Conservation (phyloP, 2,113 vertebrate species). For the Arizona elegans region DNA sequence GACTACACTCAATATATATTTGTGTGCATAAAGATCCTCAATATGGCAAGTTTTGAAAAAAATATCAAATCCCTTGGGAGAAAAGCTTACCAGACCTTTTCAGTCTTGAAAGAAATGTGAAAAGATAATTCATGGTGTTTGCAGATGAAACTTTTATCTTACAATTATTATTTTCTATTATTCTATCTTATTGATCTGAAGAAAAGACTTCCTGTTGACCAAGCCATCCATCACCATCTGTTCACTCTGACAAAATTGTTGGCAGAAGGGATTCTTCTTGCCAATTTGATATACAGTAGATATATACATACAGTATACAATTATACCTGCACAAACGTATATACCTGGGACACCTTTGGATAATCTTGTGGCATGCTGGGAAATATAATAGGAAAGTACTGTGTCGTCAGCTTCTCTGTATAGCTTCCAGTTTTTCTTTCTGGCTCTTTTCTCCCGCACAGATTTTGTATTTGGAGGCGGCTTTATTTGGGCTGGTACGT, state of each 20-base stretch:
- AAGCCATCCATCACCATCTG: neutral
- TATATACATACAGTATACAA: neutral
- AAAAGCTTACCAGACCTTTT: neutral
- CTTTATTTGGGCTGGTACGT: neutral
- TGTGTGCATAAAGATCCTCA: neutral
- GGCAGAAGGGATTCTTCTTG: neutral
- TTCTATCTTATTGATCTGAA: neutral
- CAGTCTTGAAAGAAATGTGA: neutral
- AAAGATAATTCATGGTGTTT: neutral
- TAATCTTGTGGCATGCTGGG: constrained; percentile 1
- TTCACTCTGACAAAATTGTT: neutral
- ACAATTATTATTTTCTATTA: too few relatives aligned
- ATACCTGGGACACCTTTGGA: constrained; percentile 16
- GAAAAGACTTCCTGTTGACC: neutral
- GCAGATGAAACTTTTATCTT: neutral
- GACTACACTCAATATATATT: too few relatives aligned
- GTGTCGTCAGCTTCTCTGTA: neutral
- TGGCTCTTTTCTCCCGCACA: neutral
- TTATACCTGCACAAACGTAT: neutral
- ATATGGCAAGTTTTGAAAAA: neutral
- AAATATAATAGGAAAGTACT: constrained; percentile 16
- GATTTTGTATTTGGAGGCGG: neutral
- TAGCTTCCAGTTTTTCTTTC: constrained; percentile 15
- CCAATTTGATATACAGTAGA: neutral
- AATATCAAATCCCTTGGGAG: neutral